These are phyloP conservation scores for Pseudorectes ferrugineus DNA, from an alignment of 2,113 vertebrate genomes.

Conservation along the genomic window DNA sequence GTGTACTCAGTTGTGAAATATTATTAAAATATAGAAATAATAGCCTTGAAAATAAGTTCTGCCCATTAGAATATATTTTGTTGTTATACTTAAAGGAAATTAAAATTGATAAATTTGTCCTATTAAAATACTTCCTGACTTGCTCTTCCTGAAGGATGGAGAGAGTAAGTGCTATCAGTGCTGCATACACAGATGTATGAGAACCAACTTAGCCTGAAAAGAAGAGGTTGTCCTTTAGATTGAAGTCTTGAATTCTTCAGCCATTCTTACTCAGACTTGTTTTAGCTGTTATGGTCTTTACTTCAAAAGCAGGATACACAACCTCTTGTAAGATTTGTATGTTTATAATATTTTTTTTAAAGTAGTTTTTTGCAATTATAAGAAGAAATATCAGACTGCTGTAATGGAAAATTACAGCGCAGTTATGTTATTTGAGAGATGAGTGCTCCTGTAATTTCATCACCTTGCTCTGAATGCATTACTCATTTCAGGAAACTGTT, in stretches of 20 bases:
- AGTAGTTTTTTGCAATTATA: not conserved
- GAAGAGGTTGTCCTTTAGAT: not conserved
- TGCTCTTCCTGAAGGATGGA: not conserved
- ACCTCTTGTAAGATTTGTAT: not conserved
- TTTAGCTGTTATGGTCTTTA: not conserved
- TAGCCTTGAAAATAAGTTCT: not conserved
- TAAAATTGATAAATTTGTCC: not conserved
- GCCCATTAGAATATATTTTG: not conserved
- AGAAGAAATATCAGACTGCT: not conserved
- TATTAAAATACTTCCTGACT: not conserved
- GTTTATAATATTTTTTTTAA: not conserved
- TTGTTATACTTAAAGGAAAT: not conserved
- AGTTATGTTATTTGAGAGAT: not conserved
- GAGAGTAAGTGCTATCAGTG: not conserved
- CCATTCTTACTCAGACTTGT: not conserved
- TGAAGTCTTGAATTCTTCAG: not conserved
- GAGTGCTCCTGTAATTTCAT: constrained; percentile 4
- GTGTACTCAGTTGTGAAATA: not conserved
- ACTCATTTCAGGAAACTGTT: not conserved
- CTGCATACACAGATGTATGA: not conserved
- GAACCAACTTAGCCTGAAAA: not conserved
- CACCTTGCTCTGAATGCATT: not conserved
- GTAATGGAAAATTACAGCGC: not conserved
- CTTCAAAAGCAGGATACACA: not conserved
- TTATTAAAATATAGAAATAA: not conserved